These are phyloP conservation scores for Drosophila glabriapex DNA, from an alignment of 2,888 invertebrate genomes.

Conservation along the genomic window DNA sequence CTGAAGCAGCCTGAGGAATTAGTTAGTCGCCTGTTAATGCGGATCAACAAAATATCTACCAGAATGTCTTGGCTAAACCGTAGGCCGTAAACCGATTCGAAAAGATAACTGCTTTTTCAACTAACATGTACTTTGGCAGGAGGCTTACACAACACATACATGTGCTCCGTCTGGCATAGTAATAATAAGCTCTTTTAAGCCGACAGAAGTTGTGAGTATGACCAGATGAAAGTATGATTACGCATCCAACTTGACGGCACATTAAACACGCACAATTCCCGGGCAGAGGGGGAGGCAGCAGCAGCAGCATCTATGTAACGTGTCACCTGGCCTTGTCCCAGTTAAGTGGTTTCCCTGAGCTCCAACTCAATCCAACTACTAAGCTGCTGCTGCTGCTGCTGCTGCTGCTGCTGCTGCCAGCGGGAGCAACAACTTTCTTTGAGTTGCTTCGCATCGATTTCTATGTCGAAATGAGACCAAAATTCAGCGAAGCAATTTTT, in stretches of 20 bases:
- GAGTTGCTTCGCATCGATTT: constrained; percentile 47
- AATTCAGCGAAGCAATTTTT: constrained; percentile 41
- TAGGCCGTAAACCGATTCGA: neutral
- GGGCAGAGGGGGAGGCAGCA: no score
- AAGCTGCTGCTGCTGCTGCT: constrained; percentile 14
- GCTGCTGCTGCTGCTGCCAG: neutral
- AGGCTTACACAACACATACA: neutral
- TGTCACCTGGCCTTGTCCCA: constrained; percentile 37
- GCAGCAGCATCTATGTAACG: constrained; percentile 10
- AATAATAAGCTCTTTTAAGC: constrained; percentile 11
- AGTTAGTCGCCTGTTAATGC: neutral
- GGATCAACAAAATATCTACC: neutral
- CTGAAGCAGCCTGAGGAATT: no score
- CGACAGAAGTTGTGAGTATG: constrained; percentile 15
- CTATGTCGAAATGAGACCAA: constrained; percentile 12
- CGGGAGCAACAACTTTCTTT: neutral
- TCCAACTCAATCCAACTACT: constrained; percentile 21
- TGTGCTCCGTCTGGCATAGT: neutral
- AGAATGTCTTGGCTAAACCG: no score
- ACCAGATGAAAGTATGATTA: constrained; percentile 20
- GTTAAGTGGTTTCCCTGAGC: constrained; percentile 40
- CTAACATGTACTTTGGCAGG: neutral
- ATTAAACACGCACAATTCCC: constrained; percentile 37
- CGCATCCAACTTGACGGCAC: constrained; percentile 11
- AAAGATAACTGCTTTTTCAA: neutral